Evolutionary conservation across 2,113 vertebrate genomes (phyloP).

Genomic region (Arothron firmamentum): DNA sequence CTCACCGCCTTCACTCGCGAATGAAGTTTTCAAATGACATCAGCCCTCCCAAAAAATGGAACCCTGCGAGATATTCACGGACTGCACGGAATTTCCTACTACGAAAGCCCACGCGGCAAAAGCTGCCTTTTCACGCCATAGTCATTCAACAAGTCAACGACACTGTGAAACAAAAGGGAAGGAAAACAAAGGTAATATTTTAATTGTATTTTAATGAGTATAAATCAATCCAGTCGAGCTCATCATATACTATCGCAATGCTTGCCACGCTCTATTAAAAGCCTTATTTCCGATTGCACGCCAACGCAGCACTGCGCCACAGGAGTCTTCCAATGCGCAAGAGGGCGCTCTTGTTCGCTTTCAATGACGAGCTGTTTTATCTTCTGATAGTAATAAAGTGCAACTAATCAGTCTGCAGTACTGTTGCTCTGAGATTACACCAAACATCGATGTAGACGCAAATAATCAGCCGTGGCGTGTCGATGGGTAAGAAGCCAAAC

Average conservation of each 20-base stretch:
- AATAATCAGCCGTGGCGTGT: too few relatives aligned
- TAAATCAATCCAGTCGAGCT: not conserved
- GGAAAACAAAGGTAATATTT: too few relatives aligned
- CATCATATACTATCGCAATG: not conserved
- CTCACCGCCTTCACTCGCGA: conserved; percentile 61
- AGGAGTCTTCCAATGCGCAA: conserved; percentile 43
- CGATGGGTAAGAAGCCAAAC: too few relatives aligned
- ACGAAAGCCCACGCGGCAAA: too few relatives aligned
- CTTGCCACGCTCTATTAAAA: fast-evolving
- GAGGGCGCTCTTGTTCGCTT: conserved; percentile 38
- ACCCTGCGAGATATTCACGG: conserved; percentile 27
- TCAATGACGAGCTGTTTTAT: too few relatives aligned
- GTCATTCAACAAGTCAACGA: too few relatives aligned
- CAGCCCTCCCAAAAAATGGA: conserved; percentile 60
- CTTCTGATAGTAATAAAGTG: too few relatives aligned
- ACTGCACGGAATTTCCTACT: conserved; percentile 10
- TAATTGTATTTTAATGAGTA: not conserved
- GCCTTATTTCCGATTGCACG: fast-evolving
- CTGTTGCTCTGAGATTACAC: too few relatives aligned
- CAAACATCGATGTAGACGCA: too few relatives aligned
- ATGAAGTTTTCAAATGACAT: conserved; percentile 79
- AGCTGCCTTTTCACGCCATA: too few relatives aligned
- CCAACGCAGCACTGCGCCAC: conserved; percentile 14
- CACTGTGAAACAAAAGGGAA: too few relatives aligned
- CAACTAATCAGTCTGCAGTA: too few relatives aligned